Percentiles rank a stretch among this genome's conserved stretches.
phyloP scores from a whole-genome alignment of 1,140 invertebrate genomes.

The Helicoverpa armigera region DNA sequence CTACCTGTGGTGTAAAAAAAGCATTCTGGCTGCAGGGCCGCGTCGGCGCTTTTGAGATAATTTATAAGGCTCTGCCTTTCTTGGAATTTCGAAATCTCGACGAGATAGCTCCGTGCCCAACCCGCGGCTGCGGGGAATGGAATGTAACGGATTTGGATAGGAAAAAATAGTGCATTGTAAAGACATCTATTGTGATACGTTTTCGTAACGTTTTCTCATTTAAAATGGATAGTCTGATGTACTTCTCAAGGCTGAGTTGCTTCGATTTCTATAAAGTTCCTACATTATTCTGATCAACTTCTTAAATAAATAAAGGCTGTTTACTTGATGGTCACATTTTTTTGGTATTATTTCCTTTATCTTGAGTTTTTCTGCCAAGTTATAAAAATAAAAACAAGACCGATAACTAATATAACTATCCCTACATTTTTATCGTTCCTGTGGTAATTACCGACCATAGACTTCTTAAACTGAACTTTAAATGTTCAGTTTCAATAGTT shows the following conservation, averaged over 20 bases:
- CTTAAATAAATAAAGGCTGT: not conserved
- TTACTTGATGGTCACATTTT: no score
- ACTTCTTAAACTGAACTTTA: no score
- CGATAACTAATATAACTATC: no score
- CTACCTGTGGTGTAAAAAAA: constrained; percentile 85
- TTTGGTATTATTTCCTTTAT: no score
- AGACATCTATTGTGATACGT: constrained; percentile 57
- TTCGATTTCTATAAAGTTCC: constrained; percentile 7
- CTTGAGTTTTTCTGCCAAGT: no score
- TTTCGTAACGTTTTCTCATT: constrained; percentile 61
- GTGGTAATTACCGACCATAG: no score
- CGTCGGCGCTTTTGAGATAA: constrained; percentile 86
- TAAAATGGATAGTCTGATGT: constrained; percentile 51
- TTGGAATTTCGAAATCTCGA: constrained; percentile 85
- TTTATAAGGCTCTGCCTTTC: constrained; percentile 86
- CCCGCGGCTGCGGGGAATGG: constrained; percentile 76
- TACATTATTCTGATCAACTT: not conserved
- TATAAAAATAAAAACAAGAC: no score
- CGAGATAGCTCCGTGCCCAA: constrained; percentile 74
- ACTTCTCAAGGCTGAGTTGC: not conserved
- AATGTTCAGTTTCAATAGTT: no score
- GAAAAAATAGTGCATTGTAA: constrained; percentile 80
- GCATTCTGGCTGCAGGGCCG: constrained; percentile 82
- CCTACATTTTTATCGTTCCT: no score
- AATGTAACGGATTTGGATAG: constrained; percentile 84